Conservation (phyloP, 2,797 vertebrate species). For the Synanceia verrucosa region DNA sequence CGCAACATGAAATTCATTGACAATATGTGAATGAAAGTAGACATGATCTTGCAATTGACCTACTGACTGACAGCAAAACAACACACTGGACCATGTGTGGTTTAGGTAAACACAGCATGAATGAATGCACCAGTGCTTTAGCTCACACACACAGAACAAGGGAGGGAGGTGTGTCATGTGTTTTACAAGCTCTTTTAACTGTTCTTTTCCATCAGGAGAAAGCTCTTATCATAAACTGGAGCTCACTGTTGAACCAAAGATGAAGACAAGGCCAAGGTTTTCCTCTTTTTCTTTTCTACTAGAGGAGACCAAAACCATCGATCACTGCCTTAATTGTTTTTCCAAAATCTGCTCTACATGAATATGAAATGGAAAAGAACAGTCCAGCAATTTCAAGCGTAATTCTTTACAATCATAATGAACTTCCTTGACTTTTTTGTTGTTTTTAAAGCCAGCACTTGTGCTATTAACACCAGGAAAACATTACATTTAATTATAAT, state of each 20-base stretch:
- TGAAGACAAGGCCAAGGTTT: not conserved
- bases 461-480: not conserved
- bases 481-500: not conserved
- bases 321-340: not conserved
- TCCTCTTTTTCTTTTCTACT: not conserved
- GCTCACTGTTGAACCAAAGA: not conserved
- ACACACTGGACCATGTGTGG: not conserved
- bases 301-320: not conserved
- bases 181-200: not conserved
- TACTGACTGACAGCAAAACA: not conserved
- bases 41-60: constrained; percentile 7
- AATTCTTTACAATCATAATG: not conserved
- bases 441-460: not conserved
- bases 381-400: not conserved
- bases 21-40: constrained; percentile 1
- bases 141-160: not conserved
- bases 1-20: not conserved
- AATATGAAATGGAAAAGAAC: not conserved
- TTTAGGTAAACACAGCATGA: constrained; percentile 17
- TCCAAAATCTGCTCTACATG: not conserved
- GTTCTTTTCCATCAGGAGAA: constrained; percentile 14
- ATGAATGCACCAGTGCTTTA: not conserved
- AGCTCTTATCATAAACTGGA: not conserved
- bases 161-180: not conserved
- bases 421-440: not conserved